Evolutionary conservation across 2,888 invertebrate species (phyloP), one percentile per base, ranked within the genome.

Genomic region (Unio delphinus): DNA sequence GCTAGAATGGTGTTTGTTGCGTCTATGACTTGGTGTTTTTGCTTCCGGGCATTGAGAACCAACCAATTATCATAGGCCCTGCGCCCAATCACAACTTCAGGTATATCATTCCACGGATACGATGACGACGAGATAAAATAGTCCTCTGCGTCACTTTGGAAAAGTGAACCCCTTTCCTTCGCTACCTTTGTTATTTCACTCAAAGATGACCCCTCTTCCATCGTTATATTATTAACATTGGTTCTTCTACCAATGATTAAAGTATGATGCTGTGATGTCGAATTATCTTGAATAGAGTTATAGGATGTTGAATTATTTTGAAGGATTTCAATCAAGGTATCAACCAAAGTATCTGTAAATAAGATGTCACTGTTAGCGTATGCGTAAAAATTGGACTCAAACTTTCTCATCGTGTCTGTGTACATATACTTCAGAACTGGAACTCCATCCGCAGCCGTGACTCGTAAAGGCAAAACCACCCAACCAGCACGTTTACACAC

Each of bases 21-120:
- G 64, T 87, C 87, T 20, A 87, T 76, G 28, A 83, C 83, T 55
- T 64, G 57, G 20, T 80, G 72, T n/a, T 80, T 72, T 6, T 71
- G 68, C 70, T 80, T 77, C 7, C 80, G 73, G 3, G 83, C 71
- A 66, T 83, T 74, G 20, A 77, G 78, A 1, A 87, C 83, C 20
- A 87, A 70, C 85, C 85, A 87, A 68, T 86, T 86, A 65, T 87
- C 87, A 67, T 86, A 87, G 0, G 86, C 87, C 28, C 79, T 66
- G 18, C 84, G 77, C 23, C 86, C 86, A 59, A 87, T 81, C 55
- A 86, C 84, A 64, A 87, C 81, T 62, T 84, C 82, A 28, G 87
- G 84, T 34, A 86, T 79, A 30, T 74, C 75, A 56, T 74, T 74
- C 87, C 86, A 87, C 5, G 83, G 84, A 73, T 78, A 87, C 18